Percentiles rank a stretch among this genome's conserved stretches.
phyloP scores from a whole-genome alignment of 2,113 vertebrate species.

The Acrocephalus kingi region DNA sequence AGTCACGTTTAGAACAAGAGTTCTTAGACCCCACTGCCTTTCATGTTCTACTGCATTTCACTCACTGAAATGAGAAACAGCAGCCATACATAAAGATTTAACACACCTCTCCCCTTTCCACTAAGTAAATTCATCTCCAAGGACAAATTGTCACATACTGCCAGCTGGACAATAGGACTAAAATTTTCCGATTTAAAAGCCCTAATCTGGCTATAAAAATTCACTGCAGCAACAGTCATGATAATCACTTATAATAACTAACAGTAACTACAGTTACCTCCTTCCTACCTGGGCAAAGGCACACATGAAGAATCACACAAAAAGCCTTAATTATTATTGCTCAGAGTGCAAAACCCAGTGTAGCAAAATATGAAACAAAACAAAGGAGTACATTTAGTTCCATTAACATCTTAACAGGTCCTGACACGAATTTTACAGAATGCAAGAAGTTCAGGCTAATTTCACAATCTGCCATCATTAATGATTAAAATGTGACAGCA shows the following conservation, averaged over 20 bases:
- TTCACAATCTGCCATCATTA: neutral
- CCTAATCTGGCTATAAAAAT: neutral
- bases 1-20: neutral
- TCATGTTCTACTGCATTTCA: neutral
- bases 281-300: neutral
- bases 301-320: neutral
- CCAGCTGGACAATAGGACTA: neutral
- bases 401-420: neutral
- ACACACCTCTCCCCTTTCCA: neutral
- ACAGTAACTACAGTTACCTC: neutral
- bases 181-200: neutral
- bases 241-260: neutral
- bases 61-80: neutral
- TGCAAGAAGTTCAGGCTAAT: neutral
- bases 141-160: neutral
- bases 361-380: neutral
- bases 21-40: neutral
- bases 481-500: neutral
- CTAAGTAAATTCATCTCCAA: neutral
- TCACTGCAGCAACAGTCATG: neutral
- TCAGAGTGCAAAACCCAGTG: neutral
- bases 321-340: neutral
- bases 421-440: neutral
- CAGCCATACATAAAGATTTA: neutral
- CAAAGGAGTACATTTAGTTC: neutral